Conservation (phyloP, 2,888 invertebrate species). For the Hemistola chrysoprasaria region DNA sequence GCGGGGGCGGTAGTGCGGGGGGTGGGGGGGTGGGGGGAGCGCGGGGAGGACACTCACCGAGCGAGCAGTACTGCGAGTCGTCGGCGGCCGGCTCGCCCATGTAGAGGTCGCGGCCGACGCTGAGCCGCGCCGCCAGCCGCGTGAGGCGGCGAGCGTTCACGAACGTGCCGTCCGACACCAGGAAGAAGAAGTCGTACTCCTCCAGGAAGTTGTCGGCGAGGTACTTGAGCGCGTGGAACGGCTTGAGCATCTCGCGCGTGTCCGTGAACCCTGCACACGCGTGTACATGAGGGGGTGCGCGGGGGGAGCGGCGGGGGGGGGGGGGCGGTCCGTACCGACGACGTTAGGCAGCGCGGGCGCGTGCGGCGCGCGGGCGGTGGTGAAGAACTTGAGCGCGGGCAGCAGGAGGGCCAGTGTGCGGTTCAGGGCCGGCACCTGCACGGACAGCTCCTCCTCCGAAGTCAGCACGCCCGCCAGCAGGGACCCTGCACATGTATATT, state of each 20-base stretch:
- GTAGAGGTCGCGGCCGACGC: slow-evolving; percentile 92
- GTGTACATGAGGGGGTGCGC: too few species aligned
- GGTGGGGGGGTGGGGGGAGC: too few species aligned
- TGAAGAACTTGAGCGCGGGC: slow-evolving; percentile 92
- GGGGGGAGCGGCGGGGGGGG: too few species aligned
- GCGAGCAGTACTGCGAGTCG: slow-evolving; percentile 85
- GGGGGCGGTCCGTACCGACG: slow-evolving; percentile 73
- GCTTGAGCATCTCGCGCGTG: slow-evolving; percentile 86
- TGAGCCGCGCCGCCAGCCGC: slow-evolving; percentile 88
- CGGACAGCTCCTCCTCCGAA: slow-evolving; percentile 86
- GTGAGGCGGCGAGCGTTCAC: slow-evolving; percentile 90
- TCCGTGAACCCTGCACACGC: slow-evolving; percentile 86
- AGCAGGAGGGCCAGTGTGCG: slow-evolving; percentile 92
- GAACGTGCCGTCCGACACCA: slow-evolving; percentile 92
- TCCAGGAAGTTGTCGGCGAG: slow-evolving; percentile 94
- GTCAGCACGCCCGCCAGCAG: slow-evolving; percentile 93
- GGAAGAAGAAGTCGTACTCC: slow-evolving; percentile 95
- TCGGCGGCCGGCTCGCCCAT: slow-evolving; percentile 86
- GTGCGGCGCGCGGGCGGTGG: slow-evolving; percentile 78
- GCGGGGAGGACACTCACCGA: slow-evolving; percentile 76
- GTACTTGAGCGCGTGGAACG: slow-evolving; percentile 94
- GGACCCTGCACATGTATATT: slow-evolving; percentile 34
- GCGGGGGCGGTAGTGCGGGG: slow-evolving; percentile 45
- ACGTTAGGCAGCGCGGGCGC: slow-evolving; percentile 83
- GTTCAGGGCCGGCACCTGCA: slow-evolving; percentile 93